Conservation (phyloP, 2,113 vertebrate species). For the Siphamia tubifer region DNA sequence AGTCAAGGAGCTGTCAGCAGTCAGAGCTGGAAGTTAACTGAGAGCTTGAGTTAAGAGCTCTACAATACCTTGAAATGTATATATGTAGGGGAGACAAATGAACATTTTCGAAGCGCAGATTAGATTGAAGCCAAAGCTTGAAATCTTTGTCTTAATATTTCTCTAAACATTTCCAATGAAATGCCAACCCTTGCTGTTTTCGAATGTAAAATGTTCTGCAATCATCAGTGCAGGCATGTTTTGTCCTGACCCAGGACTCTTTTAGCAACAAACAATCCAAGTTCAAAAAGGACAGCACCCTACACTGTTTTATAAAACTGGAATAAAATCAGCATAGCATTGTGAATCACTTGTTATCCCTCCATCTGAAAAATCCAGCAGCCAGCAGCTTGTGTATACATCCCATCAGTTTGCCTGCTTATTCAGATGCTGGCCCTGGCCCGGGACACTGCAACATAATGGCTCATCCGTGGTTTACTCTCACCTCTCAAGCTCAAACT, state of each 20-base stretch:
- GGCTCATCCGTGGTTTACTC: slow-evolving; percentile 56
- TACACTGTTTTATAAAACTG: slow-evolving; percentile 24
- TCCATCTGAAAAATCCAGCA: slow-evolving; percentile 32
- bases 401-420: slow-evolving; percentile 53
- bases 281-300: slow-evolving; percentile 49
- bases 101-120: neutral
- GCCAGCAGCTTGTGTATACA: slow-evolving; percentile 36
- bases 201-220: too few species aligned
- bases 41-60: slow-evolving; percentile 50
- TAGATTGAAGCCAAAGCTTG: neutral
- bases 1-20: slow-evolving; percentile 63
- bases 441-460: slow-evolving; percentile 55
- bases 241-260: slow-evolving; percentile 19
- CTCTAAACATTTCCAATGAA: neutral
- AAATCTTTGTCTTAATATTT: neutral
- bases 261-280: neutral
- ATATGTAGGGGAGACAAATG: neutral
- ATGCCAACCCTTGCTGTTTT: neutral
- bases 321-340: slow-evolving; percentile 58
- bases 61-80: neutral
- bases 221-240: neutral
- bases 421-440: slow-evolving; percentile 60
- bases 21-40: slow-evolving; percentile 62
- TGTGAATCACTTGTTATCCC: slow-evolving; percentile 59
- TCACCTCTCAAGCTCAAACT: slow-evolving; percentile 74